Evolutionary conservation across 1,140 invertebrate species (phyloP), one percentile per base, ranked within the genome.

Genomic region (Dolichoris vasculosae): DNA sequence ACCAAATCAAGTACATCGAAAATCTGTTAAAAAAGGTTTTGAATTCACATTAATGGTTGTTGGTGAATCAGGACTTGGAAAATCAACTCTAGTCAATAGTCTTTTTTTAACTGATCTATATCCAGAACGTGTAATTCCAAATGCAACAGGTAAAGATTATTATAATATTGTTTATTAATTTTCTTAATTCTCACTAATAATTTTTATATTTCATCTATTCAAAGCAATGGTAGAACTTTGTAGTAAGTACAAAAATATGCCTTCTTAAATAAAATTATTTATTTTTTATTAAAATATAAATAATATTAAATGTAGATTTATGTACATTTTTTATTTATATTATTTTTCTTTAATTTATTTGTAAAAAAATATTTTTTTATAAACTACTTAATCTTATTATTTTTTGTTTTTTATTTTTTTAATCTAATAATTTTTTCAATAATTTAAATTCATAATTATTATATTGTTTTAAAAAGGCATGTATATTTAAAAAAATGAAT

Each of bases 31-130:
- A 92, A 98, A 98, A 92, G 98, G 98, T 32, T 99, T 99, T 93
- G 98, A 99, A 92, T 99, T 99, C 92, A 99, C 98, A 1, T 93
- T 99, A 0, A 99, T 99, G 98, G 98, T 99, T 71, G 98, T 99
- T 40, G 98, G 98, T 48, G 98, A 99, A 93, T 98, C 97, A 89
- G 99, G 99, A 2, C 93, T 99, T 40, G 99, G 99, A 35, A 99
- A 99, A 94, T 99, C 98, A 0, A 99, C 99, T 11, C 94, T 99
- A 84, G 98, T 99, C 63, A 99, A 99, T 92, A 98, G 98, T 82
- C 94, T 99, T n/a, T 99, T 99, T 92, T 94, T 99, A 20, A 98
- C 98, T 38, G 99, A 99, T 93, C 93, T 98, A 43, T 98, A 98
- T 93, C 97, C 97, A 38, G 97, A 98, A 93, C 94, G 97, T 92